A percentile compares a stretch with the other conserved stretches of the same genome.
Conservation (phyloP, 2,113 vertebrate genomes). For the Steatornis caripensis region DNA sequence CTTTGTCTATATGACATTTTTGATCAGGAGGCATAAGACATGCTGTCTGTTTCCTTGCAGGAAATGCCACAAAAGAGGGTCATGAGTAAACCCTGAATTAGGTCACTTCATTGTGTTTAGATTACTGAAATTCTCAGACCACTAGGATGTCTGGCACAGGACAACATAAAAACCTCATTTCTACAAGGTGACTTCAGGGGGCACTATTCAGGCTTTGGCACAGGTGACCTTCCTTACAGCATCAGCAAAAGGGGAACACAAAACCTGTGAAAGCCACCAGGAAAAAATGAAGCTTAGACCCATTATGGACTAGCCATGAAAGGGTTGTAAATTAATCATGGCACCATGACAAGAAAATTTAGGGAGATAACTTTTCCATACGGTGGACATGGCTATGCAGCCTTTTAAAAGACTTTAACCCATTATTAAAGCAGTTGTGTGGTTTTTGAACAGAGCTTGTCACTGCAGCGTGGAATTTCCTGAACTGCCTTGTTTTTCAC, state of each 20-base stretch:
- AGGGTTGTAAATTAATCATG: not conserved
- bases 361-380: not conserved
- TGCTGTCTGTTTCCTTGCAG: not conserved
- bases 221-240: not conserved
- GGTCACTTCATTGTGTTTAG: not conserved
- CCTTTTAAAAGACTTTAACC: not conserved
- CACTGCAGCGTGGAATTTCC: not conserved
- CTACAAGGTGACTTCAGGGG: not conserved
- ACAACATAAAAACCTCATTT: not conserved
- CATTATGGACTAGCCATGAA: not conserved
- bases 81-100: not conserved
- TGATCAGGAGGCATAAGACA: not conserved
- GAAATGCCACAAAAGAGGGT: not conserved
- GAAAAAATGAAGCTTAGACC: not conserved
- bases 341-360: not conserved
- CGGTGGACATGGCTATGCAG: not conserved
- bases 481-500: not conserved
- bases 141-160: not conserved
- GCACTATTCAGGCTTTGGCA: not conserved
- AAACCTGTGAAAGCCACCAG: not conserved
- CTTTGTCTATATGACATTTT: not conserved
- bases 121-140: not conserved
- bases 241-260: not conserved
- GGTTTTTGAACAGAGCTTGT: not conserved
- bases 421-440: no score